Base-by-base conservation (phyloP, 2,797 vertebrate species). In the Harpagifer antarcticus region DNA sequence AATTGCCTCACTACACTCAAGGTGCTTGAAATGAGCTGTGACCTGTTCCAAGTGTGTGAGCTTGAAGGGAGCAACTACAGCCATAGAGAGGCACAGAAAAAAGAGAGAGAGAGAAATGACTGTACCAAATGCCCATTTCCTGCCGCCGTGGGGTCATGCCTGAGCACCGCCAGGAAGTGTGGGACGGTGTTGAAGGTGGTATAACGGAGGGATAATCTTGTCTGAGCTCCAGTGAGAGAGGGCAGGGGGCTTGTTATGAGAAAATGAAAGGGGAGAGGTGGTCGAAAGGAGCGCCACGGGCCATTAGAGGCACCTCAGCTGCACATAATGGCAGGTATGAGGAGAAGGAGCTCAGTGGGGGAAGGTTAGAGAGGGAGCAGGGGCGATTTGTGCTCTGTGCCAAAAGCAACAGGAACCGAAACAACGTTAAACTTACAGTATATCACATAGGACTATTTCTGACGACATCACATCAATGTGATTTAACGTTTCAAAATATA, bases 231-330 rank as follows among this genome's bases (percentile, higher is more conserved):
- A 79, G 84, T 47, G 86, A 83, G 89, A 87, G 72, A 85, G 87
- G 88, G 77, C 88, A 89, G 86, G 87, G 83, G 79, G 87, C 90
- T 92, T 90, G 82, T 93, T 93, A 93, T 86, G 90, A 91, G 93
- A 92, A 92, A 93, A 94, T 93, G 88, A 89, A 90, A 89, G 92
- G 91, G 87, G 88, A 88, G 87, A 92, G 90, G 89, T 92, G 92
- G 90, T 83, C 82, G 84, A 87, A 91, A 87, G 83, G 77, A 85
- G 83, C 77, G 84, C 79, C 82, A 90, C 44, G 56, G 91, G 81
- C 89, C 88, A 91, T 89, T 91, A 91, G 73, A 91, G 82, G 78
- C 84, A 90, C 84, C 86, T 86, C 81, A 53, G 81, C 72, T 64
- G 66, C 78, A 90, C 77, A 86, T 88, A 87, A 90, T 87, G 81